Base-by-base conservation (phyloP, 2,888 invertebrate species). In the Drosophila siamana region DNA sequence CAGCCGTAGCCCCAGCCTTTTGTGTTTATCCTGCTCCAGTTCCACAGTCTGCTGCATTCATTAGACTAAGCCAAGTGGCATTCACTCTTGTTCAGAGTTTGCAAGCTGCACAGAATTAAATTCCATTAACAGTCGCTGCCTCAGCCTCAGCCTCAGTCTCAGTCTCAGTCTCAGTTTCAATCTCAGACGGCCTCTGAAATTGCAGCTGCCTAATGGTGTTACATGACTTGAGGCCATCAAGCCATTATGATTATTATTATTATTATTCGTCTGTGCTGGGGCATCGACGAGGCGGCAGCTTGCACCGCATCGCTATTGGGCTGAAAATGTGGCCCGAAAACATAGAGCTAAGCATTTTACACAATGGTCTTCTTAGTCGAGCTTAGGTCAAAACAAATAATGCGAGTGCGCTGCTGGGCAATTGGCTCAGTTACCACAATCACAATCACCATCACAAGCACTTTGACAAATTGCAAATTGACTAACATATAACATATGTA, bases 41-140 rank as follows among this genome's bases (percentile, higher is more conserved):
- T 86, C 67, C 74, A 88, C 86, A 86, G 83, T 86, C 83, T 88
- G 65, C 80, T 88, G 83, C 88, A 82, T 83, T 83, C 83, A 88
- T 86, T 86, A 86, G 77, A 82, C 83, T 69, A 55, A 77, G 86
- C 88, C 83, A 83, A 82, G 88, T 88, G 86, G 71, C 73, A 54
- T 57, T 60, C 69, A 50, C 47, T 52, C 47, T 51, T 56, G 41
- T 60, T 61, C 30, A 36, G 16, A 62, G 57, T 47, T 63, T 19
- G 56, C 70, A 48, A 48, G 59, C 46, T 50, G 56, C 54, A 70
- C 56, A 57, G 70, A 61, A 71, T 81, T 81, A 78, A 85, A 82
- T 83, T 87, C 73, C 88, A 74, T 84, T 80, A 87, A 78, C 82
- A 74, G 62, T 40, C 41, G 38, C 43, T 50, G 57, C 38, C 52